Evolutionary conservation across 2,113 vertebrate species (phyloP).

Genomic region (Coptodon bakossiorum): DNA sequence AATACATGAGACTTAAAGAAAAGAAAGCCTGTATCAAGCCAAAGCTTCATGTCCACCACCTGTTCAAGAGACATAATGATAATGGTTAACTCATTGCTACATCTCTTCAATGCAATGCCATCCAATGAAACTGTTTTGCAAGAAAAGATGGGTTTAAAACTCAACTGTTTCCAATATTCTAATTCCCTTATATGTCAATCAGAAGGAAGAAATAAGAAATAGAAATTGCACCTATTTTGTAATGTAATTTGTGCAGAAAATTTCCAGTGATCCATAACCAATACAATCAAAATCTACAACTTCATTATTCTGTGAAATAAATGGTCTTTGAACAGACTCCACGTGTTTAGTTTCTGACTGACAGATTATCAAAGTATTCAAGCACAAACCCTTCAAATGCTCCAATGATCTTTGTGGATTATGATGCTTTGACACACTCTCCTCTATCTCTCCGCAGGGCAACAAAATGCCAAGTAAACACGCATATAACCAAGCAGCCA

Average conservation of each 20-base stretch:
- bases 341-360: neutral
- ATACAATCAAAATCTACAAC: neutral
- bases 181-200: neutral
- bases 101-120: neutral
- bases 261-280: neutral
- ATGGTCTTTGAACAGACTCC: neutral
- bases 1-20: neutral
- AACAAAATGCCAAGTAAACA: conserved; percentile 60
- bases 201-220: neutral
- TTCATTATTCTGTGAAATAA: neutral
- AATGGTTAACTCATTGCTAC: neutral
- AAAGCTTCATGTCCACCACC: neutral
- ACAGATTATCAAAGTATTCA: neutral
- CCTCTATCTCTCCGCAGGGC: neutral
- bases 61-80: neutral
- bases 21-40: neutral
- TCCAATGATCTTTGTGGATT: neutral
- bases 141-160: neutral
- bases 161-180: neutral
- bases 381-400: neutral
- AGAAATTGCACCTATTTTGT: neutral
- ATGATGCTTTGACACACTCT: neutral
- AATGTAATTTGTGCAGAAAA: neutral
- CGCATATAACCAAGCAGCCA: conserved; percentile 35
- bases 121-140: neutral